phyloP scores from a whole-genome alignment of 2,797 vertebrate genomes.

The Taeniopygia guttata region DNA sequence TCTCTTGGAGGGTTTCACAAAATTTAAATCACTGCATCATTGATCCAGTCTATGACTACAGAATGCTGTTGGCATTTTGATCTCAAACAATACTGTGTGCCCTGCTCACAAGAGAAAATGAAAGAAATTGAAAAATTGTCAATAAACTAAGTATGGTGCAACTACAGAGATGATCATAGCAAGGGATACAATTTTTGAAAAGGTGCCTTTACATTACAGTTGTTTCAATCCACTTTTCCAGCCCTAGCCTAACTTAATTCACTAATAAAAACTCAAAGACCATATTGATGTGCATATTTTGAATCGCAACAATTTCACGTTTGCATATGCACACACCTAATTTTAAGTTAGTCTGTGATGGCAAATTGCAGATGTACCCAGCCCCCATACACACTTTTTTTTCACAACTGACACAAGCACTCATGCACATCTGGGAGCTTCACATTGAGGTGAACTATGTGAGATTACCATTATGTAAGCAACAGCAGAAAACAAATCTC shows the following conservation, averaged over 20 bases:
- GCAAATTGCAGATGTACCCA: background rate
- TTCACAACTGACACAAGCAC: background rate
- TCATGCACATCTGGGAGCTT: background rate
- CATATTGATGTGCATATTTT: background rate
- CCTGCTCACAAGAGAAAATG: background rate
- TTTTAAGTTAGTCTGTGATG: background rate
- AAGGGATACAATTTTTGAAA: background rate
- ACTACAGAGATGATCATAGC: background rate
- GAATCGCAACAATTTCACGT: background rate
- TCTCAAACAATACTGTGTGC: background rate
- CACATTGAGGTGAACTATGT: background rate
- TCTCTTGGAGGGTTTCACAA: background rate
- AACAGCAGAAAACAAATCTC: background rate
- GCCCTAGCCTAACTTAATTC: background rate
- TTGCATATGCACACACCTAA: background rate
- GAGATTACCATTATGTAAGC: background rate
- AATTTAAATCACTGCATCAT: background rate
- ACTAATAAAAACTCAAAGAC: background rate
- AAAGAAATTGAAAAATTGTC: background rate
- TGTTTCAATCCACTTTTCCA: background rate
- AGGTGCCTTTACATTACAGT: background rate
- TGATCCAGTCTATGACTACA: background rate
- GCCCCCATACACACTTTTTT: background rate
- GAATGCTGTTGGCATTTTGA: background rate
- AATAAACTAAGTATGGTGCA: background rate